Evolutionary conservation across 2,888 invertebrate species (phyloP), one percentile per base, ranked within the genome.

Genomic region (Caradrina clavipalpis): DNA sequence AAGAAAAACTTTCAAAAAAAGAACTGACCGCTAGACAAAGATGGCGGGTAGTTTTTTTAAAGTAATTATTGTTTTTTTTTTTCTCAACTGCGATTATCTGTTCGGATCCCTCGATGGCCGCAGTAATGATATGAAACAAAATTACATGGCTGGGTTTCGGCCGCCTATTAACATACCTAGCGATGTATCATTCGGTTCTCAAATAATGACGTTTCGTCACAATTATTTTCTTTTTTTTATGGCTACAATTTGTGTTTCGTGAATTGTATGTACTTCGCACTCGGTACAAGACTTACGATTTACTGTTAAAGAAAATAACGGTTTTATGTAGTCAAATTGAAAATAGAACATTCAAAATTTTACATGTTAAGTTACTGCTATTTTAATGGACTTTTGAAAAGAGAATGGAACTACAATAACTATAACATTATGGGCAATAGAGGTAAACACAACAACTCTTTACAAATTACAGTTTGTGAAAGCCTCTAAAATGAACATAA

Each of bases 131-230:
- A 94, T 90, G 91, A 91, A 92, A 85, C 90, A 86, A 95, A 95
- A 95, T 95, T 95, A 95, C 88, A 94, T 91, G 92, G 91, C 89
- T 84, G 84, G 84, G 86, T 89, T 89, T 89, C 83, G 88, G 89
- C 83, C 88, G 85, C 86, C 91, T 93, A 95, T 95, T 95, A 95
- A 94, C 93, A 92, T 94, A 92, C 92, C 94, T 94, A 93, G 91
- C 82, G 82, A 85, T 85, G 90, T 93, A 92, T 93, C 93, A 93
- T 93, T 93, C 89, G 86, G 84, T 84, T 80, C 88, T 82, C 85
- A 87, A 87, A 89, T 88, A 88, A 90, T 85, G 78, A 77, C 65
- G 82, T 83, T 78, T 81, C 80, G 81, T 59, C 80, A 71, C 81
- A 83, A 83, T 80, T 75, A 70, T 81, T 69, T 67, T 61, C 35